These are phyloP conservation scores for Clanis bilineata DNA, from an alignment of 2,888 invertebrate species.

Conservation along the genomic window DNA sequence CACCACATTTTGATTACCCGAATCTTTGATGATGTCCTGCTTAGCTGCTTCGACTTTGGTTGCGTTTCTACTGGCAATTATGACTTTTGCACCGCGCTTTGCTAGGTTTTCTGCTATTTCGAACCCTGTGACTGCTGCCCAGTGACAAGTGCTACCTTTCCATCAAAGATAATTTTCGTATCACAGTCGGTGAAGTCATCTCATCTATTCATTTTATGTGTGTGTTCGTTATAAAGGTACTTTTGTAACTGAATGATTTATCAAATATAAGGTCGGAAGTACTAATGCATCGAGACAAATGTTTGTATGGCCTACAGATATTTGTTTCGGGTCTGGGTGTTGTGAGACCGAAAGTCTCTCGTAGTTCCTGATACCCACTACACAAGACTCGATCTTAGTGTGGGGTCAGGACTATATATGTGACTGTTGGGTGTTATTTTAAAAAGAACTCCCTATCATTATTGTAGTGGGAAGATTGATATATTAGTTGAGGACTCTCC, in stretches of 20 bases:
- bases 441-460: no score
- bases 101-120: conserved; percentile 68
- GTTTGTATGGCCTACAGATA: no score
- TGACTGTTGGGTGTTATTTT: no score
- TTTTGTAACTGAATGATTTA: conserved; percentile 24
- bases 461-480: no score
- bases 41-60: conserved; percentile 45
- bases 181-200: conserved; percentile 57
- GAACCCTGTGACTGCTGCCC: conserved; percentile 60
- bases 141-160: conserved; percentile 66
- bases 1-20: conserved; percentile 46
- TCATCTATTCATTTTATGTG: conserved; percentile 31
- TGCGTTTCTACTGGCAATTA: conserved; percentile 78
- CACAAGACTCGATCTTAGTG: neutral
- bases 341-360: no score
- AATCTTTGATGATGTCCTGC: conserved; percentile 39
- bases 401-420: no score
- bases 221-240: conserved; percentile 14
- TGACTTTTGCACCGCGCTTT: conserved; percentile 78
- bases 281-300: neutral
- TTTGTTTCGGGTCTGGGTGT: no score
- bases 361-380: no score
- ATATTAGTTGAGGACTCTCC: no score
- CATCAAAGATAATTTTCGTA: conserved; percentile 46
- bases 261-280: neutral